Conservation (phyloP, 2,797 vertebrate species). For the Nasua narica region DNA sequence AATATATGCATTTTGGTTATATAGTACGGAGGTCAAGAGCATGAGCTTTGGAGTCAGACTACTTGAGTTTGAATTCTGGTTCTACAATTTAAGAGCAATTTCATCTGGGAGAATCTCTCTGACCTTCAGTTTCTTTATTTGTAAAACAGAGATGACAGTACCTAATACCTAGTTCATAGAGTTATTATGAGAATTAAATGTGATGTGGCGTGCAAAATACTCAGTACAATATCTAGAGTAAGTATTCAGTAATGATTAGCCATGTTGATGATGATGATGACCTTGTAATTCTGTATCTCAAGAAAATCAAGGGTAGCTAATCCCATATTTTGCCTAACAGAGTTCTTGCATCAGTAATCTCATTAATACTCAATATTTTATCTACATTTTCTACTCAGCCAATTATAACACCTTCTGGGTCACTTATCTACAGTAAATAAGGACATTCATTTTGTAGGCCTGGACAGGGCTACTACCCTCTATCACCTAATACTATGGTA, state of each 20-base stretch:
- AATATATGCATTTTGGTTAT: not conserved
- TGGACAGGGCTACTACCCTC: not conserved
- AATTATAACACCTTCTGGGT: not conserved
- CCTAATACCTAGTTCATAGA: not conserved
- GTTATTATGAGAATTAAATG: not conserved
- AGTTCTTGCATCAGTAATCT: not conserved
- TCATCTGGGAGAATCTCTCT: not conserved
- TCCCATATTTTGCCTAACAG: not conserved
- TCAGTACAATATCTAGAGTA: not conserved
- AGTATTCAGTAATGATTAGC: not conserved
- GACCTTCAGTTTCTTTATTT: not conserved
- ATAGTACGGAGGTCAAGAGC: not conserved
- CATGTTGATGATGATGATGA: not conserved
- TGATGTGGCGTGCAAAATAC: not conserved
- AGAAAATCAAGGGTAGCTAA: not conserved
- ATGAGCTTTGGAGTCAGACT: not conserved
- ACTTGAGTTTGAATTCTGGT: not conserved
- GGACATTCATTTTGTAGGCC: not conserved
- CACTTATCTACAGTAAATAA: not conserved
- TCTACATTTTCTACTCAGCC: not conserved
- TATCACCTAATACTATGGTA: not conserved
- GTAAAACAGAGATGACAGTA: not conserved
- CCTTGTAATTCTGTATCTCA: not conserved
- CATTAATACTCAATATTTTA: not conserved
- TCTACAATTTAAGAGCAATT: not conserved